These are phyloP conservation scores for Lycorma delicatula DNA, from an alignment of 1,140 invertebrate genomes.

Conservation along the genomic window DNA sequence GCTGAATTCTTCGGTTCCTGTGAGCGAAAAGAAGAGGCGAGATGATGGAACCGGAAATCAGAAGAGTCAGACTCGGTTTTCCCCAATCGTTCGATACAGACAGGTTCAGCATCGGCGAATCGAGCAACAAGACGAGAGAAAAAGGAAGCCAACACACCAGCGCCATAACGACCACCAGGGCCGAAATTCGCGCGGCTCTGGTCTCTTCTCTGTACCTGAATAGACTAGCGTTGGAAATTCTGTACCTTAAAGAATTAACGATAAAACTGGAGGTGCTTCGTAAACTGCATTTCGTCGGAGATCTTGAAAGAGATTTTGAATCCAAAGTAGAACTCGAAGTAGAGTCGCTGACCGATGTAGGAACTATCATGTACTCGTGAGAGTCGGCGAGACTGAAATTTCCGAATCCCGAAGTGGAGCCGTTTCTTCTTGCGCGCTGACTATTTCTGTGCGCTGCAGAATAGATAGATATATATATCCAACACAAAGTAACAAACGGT, in stretches of 20 bases:
- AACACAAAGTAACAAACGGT: slow-evolving; percentile 42
- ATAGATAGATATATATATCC: slow-evolving; percentile 46
- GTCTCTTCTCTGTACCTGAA: slow-evolving; percentile 75
- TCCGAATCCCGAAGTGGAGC: slow-evolving; percentile 26
- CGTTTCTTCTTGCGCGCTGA: slow-evolving; percentile 44
- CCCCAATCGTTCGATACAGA: slow-evolving; percentile 37
- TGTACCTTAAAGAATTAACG: slow-evolving; percentile 57
- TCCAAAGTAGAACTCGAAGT: background rate
- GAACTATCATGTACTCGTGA: slow-evolving; percentile 1
- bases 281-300: slow-evolving; percentile 20
- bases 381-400: background rate
- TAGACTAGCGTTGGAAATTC: slow-evolving; percentile 72
- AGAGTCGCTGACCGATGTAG: background rate
- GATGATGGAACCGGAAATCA: slow-evolving; percentile 56
- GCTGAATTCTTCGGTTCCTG: slow-evolving; percentile 62
- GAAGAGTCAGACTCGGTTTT: slow-evolving; percentile 49
- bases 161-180: slow-evolving; percentile 61
- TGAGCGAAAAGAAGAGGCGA: slow-evolving; percentile 72
- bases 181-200: slow-evolving; percentile 67
- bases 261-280: slow-evolving; percentile 37
- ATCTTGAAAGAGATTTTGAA: slow-evolving; percentile 1
- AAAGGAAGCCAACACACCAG: slow-evolving; percentile 61
- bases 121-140: slow-evolving; percentile 43
- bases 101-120: slow-evolving; percentile 37
- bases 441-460: slow-evolving; percentile 43